Evolutionary conservation across 2,797 vertebrate genomes (phyloP), one percentile per base, ranked within the genome.

Genomic region (Ctenochaetus hawaiiensis): DNA sequence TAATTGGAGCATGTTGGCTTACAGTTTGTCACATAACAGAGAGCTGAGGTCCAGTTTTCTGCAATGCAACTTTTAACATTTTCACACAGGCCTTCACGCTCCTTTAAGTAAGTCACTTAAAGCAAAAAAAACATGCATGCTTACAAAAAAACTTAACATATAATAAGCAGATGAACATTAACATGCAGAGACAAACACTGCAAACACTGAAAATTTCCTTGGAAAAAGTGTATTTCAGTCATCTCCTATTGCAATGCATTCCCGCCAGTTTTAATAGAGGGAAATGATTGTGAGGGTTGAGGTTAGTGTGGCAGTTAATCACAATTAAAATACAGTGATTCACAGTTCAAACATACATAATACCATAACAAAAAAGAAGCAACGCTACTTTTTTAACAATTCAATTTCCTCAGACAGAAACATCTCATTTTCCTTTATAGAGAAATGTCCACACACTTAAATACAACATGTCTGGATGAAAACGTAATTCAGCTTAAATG

Each of bases 271-370:
- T 58, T 22, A 76, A 62, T 20, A 51, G 16, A 53, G n/a, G 41
- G 39, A 48, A 34, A 14, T 13, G 10, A 30, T 4, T 37, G 41
- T 39, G n/a, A n/a, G n/a, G 14, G 30, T 57, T 3, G 20, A 26
- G 12, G 65, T 26, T 53, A 61, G 67, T 49, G 47, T 68, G 58
- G 53, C 22, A 63, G 39, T 43, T 45, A 34, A 10, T 67, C 59
- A 23, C 20, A 75, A 26, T 72, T 60, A 14, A 75, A 68, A 61
- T 37, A 34, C 26, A 64, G 22, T 63, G 37, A 81, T 56, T 67
- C 20, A 75, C 62, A 62, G 16, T 67, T 63, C 5, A 53, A 54
- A 14, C n/a, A n/a, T 6, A 52, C 18, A 48, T 7, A 52, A 17
- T 59, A 20, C 45, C 26, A 53, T 64, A 7, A 34, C 0, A 44